Conservation (phyloP, 2,888 invertebrate genomes). For the Apodemia zela region DNA sequence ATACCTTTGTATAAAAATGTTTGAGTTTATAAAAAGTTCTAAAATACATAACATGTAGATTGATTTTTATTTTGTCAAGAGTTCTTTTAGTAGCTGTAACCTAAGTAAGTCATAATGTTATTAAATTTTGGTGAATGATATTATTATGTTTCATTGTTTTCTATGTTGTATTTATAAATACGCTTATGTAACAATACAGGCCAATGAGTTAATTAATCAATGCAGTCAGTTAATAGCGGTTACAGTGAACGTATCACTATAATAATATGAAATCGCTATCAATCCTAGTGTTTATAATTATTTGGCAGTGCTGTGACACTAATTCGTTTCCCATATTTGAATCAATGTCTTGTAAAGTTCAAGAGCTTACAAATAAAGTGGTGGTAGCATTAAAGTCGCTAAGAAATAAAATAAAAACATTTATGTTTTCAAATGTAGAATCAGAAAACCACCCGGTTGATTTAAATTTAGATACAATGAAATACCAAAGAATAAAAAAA, state of each 20-base stretch:
- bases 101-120: slow-evolving; percentile 37
- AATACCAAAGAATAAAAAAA: slow-evolving; percentile 27
- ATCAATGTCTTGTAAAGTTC: slow-evolving; percentile 36
- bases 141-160: slow-evolving; percentile 29
- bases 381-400: slow-evolving; percentile 34
- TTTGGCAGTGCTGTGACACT: slow-evolving; percentile 27
- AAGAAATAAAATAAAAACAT: slow-evolving; percentile 31
- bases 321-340: slow-evolving; percentile 37
- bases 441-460: not conserved
- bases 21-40: no score
- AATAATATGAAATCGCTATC: not conserved
- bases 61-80: no score
- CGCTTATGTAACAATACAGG: not conserved
- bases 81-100: no score
- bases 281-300: slow-evolving; percentile 20
- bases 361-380: slow-evolving; percentile 35
- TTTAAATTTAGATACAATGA: not conserved
- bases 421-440: slow-evolving; percentile 29
- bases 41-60: no score
- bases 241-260: not conserved
- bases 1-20: no score
- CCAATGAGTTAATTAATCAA: not conserved
- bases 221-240: not conserved
- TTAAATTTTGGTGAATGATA: not conserved
- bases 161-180: slow-evolving; percentile 19